Evolutionary conservation across 2,113 vertebrate genomes (phyloP), one percentile per base, ranked within the genome.

Genomic region (Pseudonaja textilis): DNA sequence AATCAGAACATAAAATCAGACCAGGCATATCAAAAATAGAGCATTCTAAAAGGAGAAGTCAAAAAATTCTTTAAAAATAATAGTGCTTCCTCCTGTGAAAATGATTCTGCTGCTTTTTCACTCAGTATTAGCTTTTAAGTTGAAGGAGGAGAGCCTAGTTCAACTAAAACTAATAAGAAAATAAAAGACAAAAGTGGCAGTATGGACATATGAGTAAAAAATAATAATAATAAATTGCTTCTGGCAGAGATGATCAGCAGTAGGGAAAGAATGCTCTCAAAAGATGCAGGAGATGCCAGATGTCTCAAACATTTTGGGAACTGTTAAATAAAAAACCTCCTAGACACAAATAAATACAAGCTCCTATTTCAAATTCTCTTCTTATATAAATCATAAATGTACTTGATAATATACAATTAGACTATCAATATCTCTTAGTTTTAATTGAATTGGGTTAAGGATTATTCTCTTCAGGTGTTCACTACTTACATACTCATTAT

Each of bases 1-100:
- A 94, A 55, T 94, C 85, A 86, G 89, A 86, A 91, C 56, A 91
- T 94, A 54, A 64, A 64, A 86, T 89, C 69, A 89, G 91, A 93
- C 26, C 26, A 25, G 57, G 34, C 47, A 89, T 89, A 86, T 56
- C 10, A 88, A 92, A 57, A 94, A 39, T 22, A 90, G n/a, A 91
- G 34, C 52, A 69, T 52, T 39, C 45, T n/a, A 81, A 64, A 61
- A 90, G 88, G 50, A 56, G 56, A 93, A 61, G 45, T 87, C 56
- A 93, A 54, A 59, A 88, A 87, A 54, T 54, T 85, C n/a, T 93
- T 86, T 55, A 87, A 86, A 47, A 93, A 87, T 87, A 90, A 87
- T 90, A 39, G 23, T 23, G 47, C n/a, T 90, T 93, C 56, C 89
- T 86, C 89, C 89, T 90, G 89, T 87, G 89, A 93, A 85, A 90